Evolutionary conservation across 1,140 invertebrate genomes (phyloP).

Genomic region (Pseudomyrmex pallidus): DNA sequence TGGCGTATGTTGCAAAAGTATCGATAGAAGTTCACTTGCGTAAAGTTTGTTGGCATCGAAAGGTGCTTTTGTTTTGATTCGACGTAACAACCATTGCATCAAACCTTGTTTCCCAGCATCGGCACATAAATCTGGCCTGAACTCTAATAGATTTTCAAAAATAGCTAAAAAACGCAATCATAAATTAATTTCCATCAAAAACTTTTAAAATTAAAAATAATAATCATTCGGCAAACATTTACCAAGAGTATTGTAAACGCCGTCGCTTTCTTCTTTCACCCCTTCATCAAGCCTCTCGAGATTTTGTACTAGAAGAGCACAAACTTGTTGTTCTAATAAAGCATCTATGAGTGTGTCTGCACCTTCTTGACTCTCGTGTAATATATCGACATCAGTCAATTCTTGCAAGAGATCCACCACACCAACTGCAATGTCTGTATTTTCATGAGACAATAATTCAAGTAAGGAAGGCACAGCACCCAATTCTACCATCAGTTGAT

Average conservation of each 20-base stretch:
- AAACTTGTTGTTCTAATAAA: slow-evolving; percentile 94
- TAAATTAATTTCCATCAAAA: slow-evolving; percentile 36
- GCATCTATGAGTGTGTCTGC: slow-evolving; percentile 92
- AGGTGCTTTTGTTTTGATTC: slow-evolving; percentile 93
- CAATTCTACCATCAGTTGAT: slow-evolving; percentile 95
- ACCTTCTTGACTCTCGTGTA: slow-evolving; percentile 95
- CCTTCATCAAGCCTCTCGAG: slow-evolving; percentile 96
- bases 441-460: slow-evolving; percentile 97
- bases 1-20: slow-evolving; percentile 95
- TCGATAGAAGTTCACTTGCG: slow-evolving; percentile 97
- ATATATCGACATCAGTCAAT: slow-evolving; percentile 97
- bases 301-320: slow-evolving; percentile 96
- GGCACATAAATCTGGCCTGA: slow-evolving; percentile 92
- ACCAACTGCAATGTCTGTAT: slow-evolving; percentile 96
- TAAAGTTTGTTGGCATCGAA: slow-evolving; percentile 99
- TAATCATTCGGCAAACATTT: slow-evolving; percentile 60
- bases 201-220: slow-evolving; percentile 42
- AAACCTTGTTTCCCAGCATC: slow-evolving; percentile 96
- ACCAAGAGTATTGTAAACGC: slow-evolving; percentile 97
- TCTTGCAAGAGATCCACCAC: slow-evolving; percentile 95
- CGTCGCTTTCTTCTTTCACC: slow-evolving; percentile 97
- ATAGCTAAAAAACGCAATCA: slow-evolving; percentile 86
- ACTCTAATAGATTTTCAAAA: slow-evolving; percentile 97
- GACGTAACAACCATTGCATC: slow-evolving; percentile 96
- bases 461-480: slow-evolving; percentile 95